Conservation (phyloP, 2,797 vertebrate species). For the Serranus cabrilla region DNA sequence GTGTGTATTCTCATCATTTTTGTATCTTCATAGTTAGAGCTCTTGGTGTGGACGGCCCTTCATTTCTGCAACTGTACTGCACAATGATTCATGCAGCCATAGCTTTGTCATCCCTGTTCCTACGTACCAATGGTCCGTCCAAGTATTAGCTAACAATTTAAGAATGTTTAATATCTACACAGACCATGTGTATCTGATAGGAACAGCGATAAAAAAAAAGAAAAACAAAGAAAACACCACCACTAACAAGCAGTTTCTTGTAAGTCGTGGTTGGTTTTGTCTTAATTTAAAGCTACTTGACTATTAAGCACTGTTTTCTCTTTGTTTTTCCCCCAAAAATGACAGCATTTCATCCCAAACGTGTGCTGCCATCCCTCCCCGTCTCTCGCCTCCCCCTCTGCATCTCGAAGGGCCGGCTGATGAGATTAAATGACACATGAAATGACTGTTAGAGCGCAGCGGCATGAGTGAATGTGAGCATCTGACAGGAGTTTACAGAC, state of each 20-base stretch:
- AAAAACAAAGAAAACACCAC: not conserved
- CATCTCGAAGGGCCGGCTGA: constrained; percentile 13
- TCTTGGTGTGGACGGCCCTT: no score
- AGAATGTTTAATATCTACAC: constrained; percentile 13
- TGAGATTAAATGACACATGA: constrained; percentile 63
- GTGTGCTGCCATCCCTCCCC: not conserved
- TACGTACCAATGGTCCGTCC: constrained; percentile 41
- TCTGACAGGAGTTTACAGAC: constrained; percentile 27
- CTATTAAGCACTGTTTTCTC: constrained; percentile 69
- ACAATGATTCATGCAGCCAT: constrained; percentile 55
- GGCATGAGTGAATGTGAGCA: constrained; percentile 25
- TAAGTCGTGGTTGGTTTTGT: not conserved
- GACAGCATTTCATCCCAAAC: constrained; percentile 20
- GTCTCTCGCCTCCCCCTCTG: constrained; percentile 5
- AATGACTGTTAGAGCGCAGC: constrained; percentile 45
- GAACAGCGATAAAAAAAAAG: constrained; percentile 47
- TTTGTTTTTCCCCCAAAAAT: constrained; percentile 58
- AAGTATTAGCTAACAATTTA: constrained; percentile 11
- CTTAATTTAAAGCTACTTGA: constrained; percentile 7
- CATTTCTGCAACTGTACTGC: constrained; percentile 42
- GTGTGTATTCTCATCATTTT: no score
- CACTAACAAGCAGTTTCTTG: constrained; percentile 21
- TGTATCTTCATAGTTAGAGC: no score
- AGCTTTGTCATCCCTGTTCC: constrained; percentile 60
- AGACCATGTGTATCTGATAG: constrained; percentile 49